Conservation (phyloP, 1,140 invertebrate genomes). For the Leptinotarsa defecta region DNA sequence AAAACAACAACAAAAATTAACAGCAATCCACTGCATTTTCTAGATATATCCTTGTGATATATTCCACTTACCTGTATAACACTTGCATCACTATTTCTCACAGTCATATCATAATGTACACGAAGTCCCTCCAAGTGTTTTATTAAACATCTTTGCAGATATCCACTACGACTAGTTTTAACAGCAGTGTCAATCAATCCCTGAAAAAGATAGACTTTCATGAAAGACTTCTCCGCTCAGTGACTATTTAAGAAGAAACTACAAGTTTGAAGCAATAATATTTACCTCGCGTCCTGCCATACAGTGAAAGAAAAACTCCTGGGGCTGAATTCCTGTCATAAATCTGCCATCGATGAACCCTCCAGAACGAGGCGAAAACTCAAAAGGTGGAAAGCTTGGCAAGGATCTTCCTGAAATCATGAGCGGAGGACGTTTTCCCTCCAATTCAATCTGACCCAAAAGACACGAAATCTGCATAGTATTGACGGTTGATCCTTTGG, state of each 20-base stretch:
- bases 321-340: slow-evolving; percentile 95
- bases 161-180: slow-evolving; percentile 95
- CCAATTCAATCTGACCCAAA: slow-evolving; percentile 96
- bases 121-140: slow-evolving; percentile 96
- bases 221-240: not conserved
- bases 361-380: slow-evolving; percentile 88
- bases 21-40: too few relatives aligned
- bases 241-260: too few relatives aligned
- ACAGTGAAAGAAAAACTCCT: slow-evolving; percentile 99
- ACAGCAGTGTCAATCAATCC: slow-evolving; percentile 85
- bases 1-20: too few relatives aligned
- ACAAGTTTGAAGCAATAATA: too few relatives aligned
- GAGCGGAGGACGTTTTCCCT: slow-evolving; percentile 93
- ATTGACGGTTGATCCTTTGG: slow-evolving; percentile 96
- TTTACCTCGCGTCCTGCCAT: slow-evolving; percentile 96
- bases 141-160: slow-evolving; percentile 95
- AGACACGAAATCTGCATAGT: slow-evolving; percentile 97
- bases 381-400: slow-evolving; percentile 91
- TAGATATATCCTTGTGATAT: too few relatives aligned
- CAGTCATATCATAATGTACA: slow-evolving; percentile 91
- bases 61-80: slow-evolving; percentile 76
- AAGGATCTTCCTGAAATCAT: slow-evolving; percentile 92
- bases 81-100: slow-evolving; percentile 91
- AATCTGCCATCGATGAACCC: slow-evolving; percentile 96
- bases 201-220: slow-evolving; percentile 37